phyloP scores from a whole-genome alignment of 2,888 invertebrate genomes.

The Hipparchia sbordonii region DNA sequence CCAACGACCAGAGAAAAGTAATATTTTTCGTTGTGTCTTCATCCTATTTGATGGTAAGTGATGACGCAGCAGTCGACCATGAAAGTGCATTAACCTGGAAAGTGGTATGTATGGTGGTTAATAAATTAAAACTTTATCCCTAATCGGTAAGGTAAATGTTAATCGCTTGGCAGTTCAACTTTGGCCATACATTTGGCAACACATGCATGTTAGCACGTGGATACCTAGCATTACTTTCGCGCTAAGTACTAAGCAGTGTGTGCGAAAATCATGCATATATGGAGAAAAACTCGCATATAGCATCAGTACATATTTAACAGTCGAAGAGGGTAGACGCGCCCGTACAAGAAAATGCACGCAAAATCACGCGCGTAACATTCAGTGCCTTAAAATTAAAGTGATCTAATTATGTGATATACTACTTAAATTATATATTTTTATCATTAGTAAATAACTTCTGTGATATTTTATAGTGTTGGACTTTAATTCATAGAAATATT shows the following conservation, averaged over 20 bases:
- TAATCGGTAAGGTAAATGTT: too few species aligned
- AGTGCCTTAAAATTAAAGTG: slow-evolving; percentile 25
- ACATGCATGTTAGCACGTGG: background rate
- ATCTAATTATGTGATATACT: slow-evolving; percentile 48
- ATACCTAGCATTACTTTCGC: slow-evolving; percentile 18
- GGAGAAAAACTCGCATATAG: slow-evolving; percentile 43
- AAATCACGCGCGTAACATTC: slow-evolving; percentile 32
- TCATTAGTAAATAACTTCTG: slow-evolving; percentile 36
- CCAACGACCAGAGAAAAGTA: too few species aligned
- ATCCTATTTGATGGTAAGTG: too few species aligned
- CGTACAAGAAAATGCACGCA: slow-evolving; percentile 37
- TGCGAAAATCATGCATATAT: slow-evolving; percentile 47
- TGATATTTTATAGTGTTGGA: slow-evolving; percentile 62
- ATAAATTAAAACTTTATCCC: too few species aligned
- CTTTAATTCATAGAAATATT: slow-evolving; percentile 34
- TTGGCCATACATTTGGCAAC: background rate
- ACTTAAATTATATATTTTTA: slow-evolving; percentile 39
- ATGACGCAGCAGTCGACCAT: too few species aligned
- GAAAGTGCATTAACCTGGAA: too few species aligned
- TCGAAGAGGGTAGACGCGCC: slow-evolving; percentile 40
- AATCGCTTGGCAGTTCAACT: too few species aligned
- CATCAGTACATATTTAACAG: slow-evolving; percentile 45
- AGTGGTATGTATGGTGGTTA: too few species aligned
- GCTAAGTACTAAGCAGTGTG: slow-evolving; percentile 29
- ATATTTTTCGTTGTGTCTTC: too few species aligned